Base-by-base conservation (phyloP, 1,140 invertebrate genomes). In the Meloidogyne floridensis region DNA sequence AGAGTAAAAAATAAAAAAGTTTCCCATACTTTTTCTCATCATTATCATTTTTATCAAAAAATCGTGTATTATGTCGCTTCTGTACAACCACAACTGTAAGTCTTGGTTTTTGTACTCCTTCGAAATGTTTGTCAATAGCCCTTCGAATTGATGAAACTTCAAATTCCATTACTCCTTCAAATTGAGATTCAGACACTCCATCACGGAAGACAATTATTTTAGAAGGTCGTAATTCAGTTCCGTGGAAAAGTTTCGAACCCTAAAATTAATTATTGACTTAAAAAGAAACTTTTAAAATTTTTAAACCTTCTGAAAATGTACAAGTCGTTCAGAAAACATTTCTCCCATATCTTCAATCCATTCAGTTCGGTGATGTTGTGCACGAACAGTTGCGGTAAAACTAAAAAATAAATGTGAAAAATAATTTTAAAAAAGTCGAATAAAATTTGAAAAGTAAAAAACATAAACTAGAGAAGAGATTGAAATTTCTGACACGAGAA, bases 171-270 rank as follows among this genome's bases (percentile, higher is more conserved):
- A 84, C 83, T 13, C 81, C 79, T 18, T 83, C 86, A 89, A 96
- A 95, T 85, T 96, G 94, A 0, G 94, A 94, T 86, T 96, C 95
- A 3, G 94, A 94, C 0, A 96, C 95, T 2, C 95, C 95, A 89
- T 96, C 95, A 10, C 95, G 92, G 88, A 93, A 95, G 77, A 94
- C 93, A 53, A 94, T 90, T 5, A 80, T 80, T 43, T 80, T 53
- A 15, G 59, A 13, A 10, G 77, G 77, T 1, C 6, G 15, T 6
- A 32, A 11, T 77, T 56, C 32, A 59, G 2, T 2, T 18, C 56
- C 18, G 7, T 77, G 53, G 53, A 56, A 53, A 77, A 77, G 56
- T 32, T 20, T 43, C 32, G 72, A 73, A 47, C 42, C 51, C 42
- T 73, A 8, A 32, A 53, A 53, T n/a, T 15, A 47, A 32, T 32